Percentiles rank a stretch among this genome's conserved stretches.
Evolutionary conservation across 2,113 vertebrate genomes (phyloP).

Genomic region (Eurystomus gularis): DNA sequence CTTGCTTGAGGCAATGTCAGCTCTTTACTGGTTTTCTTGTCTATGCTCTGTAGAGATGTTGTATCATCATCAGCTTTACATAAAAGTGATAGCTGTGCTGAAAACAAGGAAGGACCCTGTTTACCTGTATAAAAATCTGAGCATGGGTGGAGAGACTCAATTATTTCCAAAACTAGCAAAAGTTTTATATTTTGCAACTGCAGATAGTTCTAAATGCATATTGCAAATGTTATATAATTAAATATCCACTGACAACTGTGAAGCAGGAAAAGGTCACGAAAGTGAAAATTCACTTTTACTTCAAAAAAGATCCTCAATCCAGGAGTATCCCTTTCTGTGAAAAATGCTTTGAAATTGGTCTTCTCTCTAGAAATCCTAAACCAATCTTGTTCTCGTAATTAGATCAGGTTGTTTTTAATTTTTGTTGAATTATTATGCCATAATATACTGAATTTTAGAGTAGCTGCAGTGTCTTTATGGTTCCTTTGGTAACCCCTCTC

Average conservation of each 20-base stretch:
- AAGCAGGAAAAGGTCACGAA: background rate
- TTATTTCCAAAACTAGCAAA: background rate
- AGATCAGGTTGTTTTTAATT: background rate
- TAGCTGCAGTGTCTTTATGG: background rate
- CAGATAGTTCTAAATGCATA: background rate
- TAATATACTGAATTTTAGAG: background rate
- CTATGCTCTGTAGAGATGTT: background rate
- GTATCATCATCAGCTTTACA: background rate
- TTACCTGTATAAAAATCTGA: background rate
- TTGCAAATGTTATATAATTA: background rate
- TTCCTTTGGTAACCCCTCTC: background rate
- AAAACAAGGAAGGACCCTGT: background rate
- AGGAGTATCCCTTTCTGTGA: background rate
- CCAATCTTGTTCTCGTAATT: background rate
- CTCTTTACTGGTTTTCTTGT: background rate
- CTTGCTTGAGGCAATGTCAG: background rate
- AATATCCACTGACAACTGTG: background rate
- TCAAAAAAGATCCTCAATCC: background rate
- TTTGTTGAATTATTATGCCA: background rate
- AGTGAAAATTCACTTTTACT: background rate
- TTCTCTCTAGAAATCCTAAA: background rate
- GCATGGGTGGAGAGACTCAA: background rate
- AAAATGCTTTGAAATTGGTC: background rate
- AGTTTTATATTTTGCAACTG: background rate
- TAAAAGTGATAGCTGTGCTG: background rate